Evolutionary conservation across 1,140 invertebrate species (phyloP).

Genomic region (Leptinotarsa texana): DNA sequence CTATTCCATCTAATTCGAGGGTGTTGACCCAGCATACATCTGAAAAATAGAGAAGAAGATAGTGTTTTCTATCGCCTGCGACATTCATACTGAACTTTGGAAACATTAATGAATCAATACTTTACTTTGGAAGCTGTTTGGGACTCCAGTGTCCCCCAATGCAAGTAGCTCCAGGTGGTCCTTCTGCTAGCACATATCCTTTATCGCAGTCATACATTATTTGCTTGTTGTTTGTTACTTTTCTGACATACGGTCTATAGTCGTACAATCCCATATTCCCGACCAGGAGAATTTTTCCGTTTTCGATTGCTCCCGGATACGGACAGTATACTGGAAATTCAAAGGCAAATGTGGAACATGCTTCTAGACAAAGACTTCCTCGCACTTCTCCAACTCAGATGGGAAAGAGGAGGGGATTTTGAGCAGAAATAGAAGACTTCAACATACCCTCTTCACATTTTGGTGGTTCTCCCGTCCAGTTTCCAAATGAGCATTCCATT

Average conservation of each 20-base stretch:
- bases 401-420: no score
- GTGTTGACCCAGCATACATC: slow-evolving; percentile 80
- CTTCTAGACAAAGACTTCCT: no score
- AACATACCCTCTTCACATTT: slow-evolving; percentile 78
- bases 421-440: no score
- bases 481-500: slow-evolving; percentile 87
- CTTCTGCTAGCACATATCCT: slow-evolving; percentile 82
- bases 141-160: slow-evolving; percentile 89
- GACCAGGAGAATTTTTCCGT: slow-evolving; percentile 91
- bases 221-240: slow-evolving; percentile 89
- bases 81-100: background rate
- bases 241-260: slow-evolving; percentile 93
- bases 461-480: slow-evolving; percentile 87
- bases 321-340: slow-evolving; percentile 80
- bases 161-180: slow-evolving; percentile 91
- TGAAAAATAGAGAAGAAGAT: slow-evolving; percentile 45
- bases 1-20: slow-evolving; percentile 79
- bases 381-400: no score
- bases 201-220: slow-evolving; percentile 96
- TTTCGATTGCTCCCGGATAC: slow-evolving; percentile 87
- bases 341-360: no score
- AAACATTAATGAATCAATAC: background rate
- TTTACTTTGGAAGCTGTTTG: slow-evolving; percentile 70
- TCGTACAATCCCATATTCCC: slow-evolving; percentile 98
- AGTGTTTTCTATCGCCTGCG: background rate